Base-by-base conservation (phyloP, 2,888 invertebrate genomes). In the Macroteleia sp. region DNA sequence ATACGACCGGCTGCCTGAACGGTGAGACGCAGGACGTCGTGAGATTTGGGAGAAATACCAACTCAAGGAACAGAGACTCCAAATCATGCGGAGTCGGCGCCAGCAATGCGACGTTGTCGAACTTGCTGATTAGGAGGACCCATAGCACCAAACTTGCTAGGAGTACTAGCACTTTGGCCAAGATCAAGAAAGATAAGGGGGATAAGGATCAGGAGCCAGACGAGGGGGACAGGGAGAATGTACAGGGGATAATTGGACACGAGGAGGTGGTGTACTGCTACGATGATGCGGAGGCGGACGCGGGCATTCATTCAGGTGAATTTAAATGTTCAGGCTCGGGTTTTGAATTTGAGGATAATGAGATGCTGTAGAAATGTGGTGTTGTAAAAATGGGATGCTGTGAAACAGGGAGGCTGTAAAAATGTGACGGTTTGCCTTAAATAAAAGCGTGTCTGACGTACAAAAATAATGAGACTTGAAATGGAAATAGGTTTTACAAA, bases 71-170 rank as follows among this genome's bases (percentile, higher is more conserved):
- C 61, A 10, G 46, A 10, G 42, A 75, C n/a, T 32, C 74, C 3
- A 77, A 73, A 36, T 52, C 75, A 0, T 57, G 46, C 19, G 62
- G 48, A 5, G 50, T 41, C 16, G 32, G 42, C 20, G 30, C 42
- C 14, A 22, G 48, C 44, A 12, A 48, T 16, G 61, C 67, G 16
- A 59, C 69, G 36, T 36, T 78, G 28, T 74, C 78, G 54, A 75
- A 52, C 46, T 41, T 78, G 79, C 81, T 88, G 64, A 95, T 95
- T 83, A 92, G 95, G 9, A 92, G 95, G 66, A 95, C 95, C 3
- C 94, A 95, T 84, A 95, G 95, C 81, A 95, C 95, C 1, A 95
- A 95, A 88, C 88, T 95, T 48, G 94, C 95, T 0, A 92, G 95
- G 71, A 95, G 94, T 83, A 94, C 94, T 85, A 88, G 88, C 67